Percentiles rank a stretch among this genome's conserved stretches.
phyloP scores from a whole-genome alignment of 2,888 invertebrate genomes.

The Conomelus anceps region DNA sequence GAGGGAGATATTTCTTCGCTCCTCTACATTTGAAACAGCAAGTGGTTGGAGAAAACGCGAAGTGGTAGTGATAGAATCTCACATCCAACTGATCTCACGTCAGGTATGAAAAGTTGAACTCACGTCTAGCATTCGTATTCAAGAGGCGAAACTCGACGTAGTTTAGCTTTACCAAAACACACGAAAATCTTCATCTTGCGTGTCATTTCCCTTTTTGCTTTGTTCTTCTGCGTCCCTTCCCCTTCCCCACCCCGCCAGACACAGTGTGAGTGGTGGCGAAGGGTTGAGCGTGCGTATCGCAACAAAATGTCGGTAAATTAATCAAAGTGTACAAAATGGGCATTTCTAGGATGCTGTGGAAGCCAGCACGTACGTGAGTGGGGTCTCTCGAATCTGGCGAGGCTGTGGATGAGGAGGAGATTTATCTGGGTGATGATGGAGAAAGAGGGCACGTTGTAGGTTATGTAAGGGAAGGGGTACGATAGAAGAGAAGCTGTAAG shows the following conservation, averaged over 20 bases:
- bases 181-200: neutral
- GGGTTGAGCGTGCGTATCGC: neutral
- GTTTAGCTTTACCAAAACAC: neutral
- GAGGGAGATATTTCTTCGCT: neutral
- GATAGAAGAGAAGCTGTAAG: neutral
- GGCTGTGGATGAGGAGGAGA: neutral
- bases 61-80: neutral
- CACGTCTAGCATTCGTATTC: neutral
- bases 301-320: conserved; percentile 13
- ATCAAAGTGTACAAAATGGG: conserved; percentile 11
- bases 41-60: neutral
- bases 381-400: neutral
- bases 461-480: no score
- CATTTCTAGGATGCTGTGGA: neutral
- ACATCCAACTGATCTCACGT: neutral
- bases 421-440: neutral
- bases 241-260: neutral
- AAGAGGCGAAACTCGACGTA: neutral
- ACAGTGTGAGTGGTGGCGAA: neutral
- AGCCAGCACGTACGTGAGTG: neutral
- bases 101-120: neutral
- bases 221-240: neutral
- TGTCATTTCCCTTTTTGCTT: neutral
- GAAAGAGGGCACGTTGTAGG: neutral
- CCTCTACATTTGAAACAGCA: neutral